Base-by-base conservation (phyloP, 2,888 invertebrate genomes). In the Thera britannica region DNA sequence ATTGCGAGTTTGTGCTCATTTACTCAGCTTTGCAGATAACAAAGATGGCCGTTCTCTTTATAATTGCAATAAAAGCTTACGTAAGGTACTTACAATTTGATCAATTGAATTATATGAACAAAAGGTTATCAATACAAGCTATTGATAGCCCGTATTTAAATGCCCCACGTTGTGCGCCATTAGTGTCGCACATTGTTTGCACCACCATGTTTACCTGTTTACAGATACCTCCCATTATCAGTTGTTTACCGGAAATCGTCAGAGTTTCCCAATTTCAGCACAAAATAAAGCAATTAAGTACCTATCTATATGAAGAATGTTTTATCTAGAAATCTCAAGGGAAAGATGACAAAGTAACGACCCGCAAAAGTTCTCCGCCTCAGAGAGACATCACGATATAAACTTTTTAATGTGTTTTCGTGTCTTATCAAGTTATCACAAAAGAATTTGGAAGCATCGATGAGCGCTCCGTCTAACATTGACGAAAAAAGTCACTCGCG, bases 91-190 rank as follows among this genome's bases (percentile, higher is more conserved):
- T 58, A 67, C 63, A 65, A 65, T 62, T 46, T 46, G 35, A 52
- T 48, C 59, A 51, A 58, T 58, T 54, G 52, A 51, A 58, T 38
- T 41, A 54, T 56, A 63, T 57, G 64, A 66, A 71, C 58, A 2
- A 34, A 9, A 34, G 52, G 44, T 34, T 52, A 52, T 9, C 8
- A 23, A 51, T 51, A n/a, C n/a, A 60, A 59, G 52, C 35, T 49
- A 54, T 69, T 54, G 68, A 62, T 9, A 58, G 67, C 57, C 64
- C 56, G 41, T 60, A 61, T 57, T 68, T 56, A 60, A 75, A 70
- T 76, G 72, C 72, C 58, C 77, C 77, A 69, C 72, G 79, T 73
- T 78, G 80, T 79, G 81, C 75, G 79, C 78, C 81, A 83, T 77
- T 79, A 77, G 72, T 63, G 75, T 70, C 70, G 67, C 62, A 62